Percentiles rank a stretch among this genome's conserved stretches.
Conservation (phyloP, 2,888 invertebrate species). For the Cylloceria caligata region DNA sequence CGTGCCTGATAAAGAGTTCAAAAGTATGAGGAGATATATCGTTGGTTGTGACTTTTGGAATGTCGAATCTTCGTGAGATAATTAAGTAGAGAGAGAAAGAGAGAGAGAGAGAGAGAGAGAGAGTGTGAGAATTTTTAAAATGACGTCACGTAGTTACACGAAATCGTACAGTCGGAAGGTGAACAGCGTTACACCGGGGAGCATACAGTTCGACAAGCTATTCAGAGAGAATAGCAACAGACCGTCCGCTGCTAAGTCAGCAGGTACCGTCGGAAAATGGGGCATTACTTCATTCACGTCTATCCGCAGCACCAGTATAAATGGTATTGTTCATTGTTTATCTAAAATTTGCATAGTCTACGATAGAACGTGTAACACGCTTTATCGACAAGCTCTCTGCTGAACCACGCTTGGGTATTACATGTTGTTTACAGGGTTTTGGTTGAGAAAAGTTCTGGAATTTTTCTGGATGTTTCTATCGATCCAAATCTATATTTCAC, state of each 20-base stretch:
- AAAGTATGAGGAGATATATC: conserved; percentile 74
- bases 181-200: conserved; percentile 83
- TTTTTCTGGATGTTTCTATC: too few relatives aligned
- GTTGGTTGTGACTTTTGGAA: conserved; percentile 74
- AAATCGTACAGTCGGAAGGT: conserved; percentile 83
- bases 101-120: conserved; percentile 40
- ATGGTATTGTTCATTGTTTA: conserved; percentile 86
- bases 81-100: conserved; percentile 35
- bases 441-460: too few relatives aligned
- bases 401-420: not conserved
- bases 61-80: conserved; percentile 73
- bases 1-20: conserved; percentile 41
- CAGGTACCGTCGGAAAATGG: conserved; percentile 97
- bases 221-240: conserved; percentile 93
- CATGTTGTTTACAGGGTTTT: too few relatives aligned
- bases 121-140: too few relatives aligned
- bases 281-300: conserved; percentile 97
- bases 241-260: conserved; percentile 94
- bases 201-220: conserved; percentile 88
- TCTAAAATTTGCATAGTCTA: not conserved
- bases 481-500: too few relatives aligned
- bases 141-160: conserved; percentile 83
- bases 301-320: conserved; percentile 90
- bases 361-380: not conserved
- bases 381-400: not conserved